These are phyloP conservation scores for Xanthia icteritia DNA, from an alignment of 2,888 invertebrate genomes.

Conservation along the genomic window DNA sequence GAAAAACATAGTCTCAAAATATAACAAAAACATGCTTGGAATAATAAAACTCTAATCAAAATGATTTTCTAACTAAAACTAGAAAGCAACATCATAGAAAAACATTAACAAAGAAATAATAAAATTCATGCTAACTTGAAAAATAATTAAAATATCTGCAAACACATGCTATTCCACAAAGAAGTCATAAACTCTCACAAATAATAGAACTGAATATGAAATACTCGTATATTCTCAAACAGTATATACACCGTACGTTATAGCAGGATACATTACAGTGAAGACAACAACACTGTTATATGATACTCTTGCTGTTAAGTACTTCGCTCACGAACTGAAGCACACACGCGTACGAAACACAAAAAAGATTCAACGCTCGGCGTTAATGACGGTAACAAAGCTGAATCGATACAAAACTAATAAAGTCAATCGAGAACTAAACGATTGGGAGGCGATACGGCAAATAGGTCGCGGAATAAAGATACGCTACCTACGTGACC, in stretches of 20 bases:
- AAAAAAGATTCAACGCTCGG: conserved; percentile 68
- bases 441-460: conserved; percentile 73
- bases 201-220: conserved; percentile 51
- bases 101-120: conserved; percentile 20
- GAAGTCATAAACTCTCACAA: conserved; percentile 56
- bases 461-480: conserved; percentile 72
- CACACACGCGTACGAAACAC: conserved; percentile 55
- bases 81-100: conserved; percentile 22
- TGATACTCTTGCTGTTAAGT: conserved; percentile 49
- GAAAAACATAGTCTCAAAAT: not conserved
- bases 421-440: conserved; percentile 73
- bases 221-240: conserved; percentile 24
- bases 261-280: conserved; percentile 36
- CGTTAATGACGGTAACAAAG: conserved; percentile 70
- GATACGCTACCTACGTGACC: conserved; percentile 72
- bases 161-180: conserved; percentile 53
- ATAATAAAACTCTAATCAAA: not conserved
- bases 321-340: conserved; percentile 61
- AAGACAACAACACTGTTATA: conserved; percentile 48
- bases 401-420: conserved; percentile 72
- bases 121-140: conserved; percentile 27
- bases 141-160: conserved; percentile 56
- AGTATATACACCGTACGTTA: conserved; percentile 10
- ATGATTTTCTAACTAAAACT: conserved; percentile 18
- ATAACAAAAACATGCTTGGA: not conserved